These are phyloP conservation scores for Battus philenor DNA, from an alignment of 1,140 invertebrate genomes.

Conservation along the genomic window DNA sequence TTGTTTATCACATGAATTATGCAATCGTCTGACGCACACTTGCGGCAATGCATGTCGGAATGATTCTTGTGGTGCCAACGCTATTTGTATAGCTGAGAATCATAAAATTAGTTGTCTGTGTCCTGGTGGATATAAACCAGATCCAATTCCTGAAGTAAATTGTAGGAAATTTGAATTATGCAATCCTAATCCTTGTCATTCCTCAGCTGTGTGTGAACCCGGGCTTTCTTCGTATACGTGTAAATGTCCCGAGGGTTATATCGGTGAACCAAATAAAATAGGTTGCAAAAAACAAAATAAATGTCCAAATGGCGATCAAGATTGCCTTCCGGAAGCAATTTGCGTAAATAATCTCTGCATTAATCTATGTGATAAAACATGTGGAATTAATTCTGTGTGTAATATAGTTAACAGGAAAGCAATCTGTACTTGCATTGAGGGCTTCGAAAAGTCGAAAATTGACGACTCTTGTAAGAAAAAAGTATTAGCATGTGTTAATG, in stretches of 20 bases:
- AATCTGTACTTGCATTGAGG: constrained; percentile 84
- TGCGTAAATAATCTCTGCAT: constrained; percentile 84
- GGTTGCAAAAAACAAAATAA: constrained; percentile 87
- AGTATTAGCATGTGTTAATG: constrained; percentile 79
- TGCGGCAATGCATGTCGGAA: constrained; percentile 88
- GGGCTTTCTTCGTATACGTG: constrained; percentile 81
- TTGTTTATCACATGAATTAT: constrained; percentile 85
- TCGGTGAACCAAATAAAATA: constrained; percentile 84
- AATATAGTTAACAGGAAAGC: constrained; percentile 84
- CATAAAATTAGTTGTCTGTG: constrained; percentile 89
- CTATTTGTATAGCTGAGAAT: constrained; percentile 91
- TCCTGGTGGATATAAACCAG: constrained; percentile 85
- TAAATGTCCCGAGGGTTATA: constrained; percentile 83
- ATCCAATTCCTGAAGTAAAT: constrained; percentile 88
- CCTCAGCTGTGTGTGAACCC: constrained; percentile 85
- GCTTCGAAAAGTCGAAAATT: constrained; percentile 81
- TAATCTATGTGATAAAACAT: constrained; percentile 86
- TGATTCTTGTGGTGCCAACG: constrained; percentile 89
- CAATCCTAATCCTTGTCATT: constrained; percentile 87
- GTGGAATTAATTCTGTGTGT: constrained; percentile 87
- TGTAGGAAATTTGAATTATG: constrained; percentile 83
- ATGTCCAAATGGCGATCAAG: constrained; percentile 81
- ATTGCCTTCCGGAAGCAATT: constrained; percentile 85
- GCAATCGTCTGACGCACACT: constrained; percentile 88
- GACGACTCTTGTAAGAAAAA: constrained; percentile 85